phyloP scores from a whole-genome alignment of 2,113 vertebrate genomes.

The Hemiscyllium ocellatum region DNA sequence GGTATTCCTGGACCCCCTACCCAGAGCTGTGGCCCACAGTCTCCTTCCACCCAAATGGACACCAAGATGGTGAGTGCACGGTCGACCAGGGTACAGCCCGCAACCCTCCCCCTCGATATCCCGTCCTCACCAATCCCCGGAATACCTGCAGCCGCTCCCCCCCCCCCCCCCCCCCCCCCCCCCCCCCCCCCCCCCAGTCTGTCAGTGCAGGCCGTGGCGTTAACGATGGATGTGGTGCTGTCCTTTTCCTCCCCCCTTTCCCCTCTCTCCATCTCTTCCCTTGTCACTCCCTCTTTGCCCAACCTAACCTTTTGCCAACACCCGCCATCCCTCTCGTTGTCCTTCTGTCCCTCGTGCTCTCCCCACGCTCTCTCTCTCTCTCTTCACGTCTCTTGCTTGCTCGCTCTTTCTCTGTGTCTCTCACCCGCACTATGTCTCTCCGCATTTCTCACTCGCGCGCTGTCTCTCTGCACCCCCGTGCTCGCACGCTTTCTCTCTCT shows the following conservation, averaged over 20 bases:
- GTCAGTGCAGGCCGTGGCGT: neutral
- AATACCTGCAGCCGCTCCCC: no score
- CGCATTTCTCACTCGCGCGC: no score
- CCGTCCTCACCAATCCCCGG: slow-evolving; percentile 1
- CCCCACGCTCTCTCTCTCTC: no score
- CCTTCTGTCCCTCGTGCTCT: neutral
- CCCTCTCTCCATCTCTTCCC: neutral
- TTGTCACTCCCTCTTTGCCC: slow-evolving; percentile 40
- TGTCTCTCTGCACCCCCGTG: no score
- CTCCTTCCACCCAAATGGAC: slow-evolving; percentile 84
- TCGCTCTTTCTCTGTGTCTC: no score
- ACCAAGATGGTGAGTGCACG: slow-evolving; percentile 82
- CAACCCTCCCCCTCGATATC: neutral
- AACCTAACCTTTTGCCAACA: slow-evolving; percentile 39
- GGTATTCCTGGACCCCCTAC: slow-evolving; percentile 91
- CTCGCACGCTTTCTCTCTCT: no score
- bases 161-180: accelerated
- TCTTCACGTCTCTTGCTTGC: no score
- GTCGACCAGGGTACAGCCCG: slow-evolving; percentile 27
- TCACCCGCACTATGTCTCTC: no score
- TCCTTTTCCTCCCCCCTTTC: slow-evolving; percentile 35
- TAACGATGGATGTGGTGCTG: no score
- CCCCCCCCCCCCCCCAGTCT: no score
- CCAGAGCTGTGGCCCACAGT: slow-evolving; percentile 77
- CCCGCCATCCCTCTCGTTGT: slow-evolving; percentile 47